A percentile compares a stretch with the other conserved stretches of the same genome.
phyloP scores from a whole-genome alignment of 2,888 invertebrate genomes.

The Agriopis leucophaearia region DNA sequence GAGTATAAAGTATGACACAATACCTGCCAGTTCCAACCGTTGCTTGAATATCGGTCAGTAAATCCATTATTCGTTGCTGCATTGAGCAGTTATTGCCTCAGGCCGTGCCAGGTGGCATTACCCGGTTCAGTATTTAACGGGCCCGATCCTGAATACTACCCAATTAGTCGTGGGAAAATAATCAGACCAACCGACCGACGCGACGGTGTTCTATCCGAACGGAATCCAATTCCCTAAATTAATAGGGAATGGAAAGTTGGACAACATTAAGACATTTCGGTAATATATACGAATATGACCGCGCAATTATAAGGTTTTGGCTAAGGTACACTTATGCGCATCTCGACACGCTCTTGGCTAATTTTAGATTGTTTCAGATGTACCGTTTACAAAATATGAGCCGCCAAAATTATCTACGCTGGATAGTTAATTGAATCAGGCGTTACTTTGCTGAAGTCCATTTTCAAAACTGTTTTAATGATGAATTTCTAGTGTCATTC shows the following conservation, averaged over 20 bases:
- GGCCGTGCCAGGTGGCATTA: not conserved
- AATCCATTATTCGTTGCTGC: slow-evolving; percentile 7
- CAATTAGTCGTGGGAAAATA: slow-evolving; percentile 39
- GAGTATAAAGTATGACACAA: not conserved
- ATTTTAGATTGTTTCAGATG: no score
- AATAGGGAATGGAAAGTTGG: not conserved
- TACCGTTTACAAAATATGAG: no score
- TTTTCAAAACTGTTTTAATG: no score
- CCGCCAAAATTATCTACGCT: no score
- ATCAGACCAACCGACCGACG: slow-evolving; percentile 19
- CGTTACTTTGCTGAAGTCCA: no score
- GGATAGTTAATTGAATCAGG: no score
- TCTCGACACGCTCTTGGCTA: no score
- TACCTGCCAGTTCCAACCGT: not conserved
- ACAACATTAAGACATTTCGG: not conserved
- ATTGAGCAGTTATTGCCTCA: slow-evolving; percentile 5
- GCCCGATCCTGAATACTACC: slow-evolving; percentile 36
- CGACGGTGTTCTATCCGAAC: not conserved
- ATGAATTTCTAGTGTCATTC: no score
- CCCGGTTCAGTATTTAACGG: slow-evolving; percentile 31
- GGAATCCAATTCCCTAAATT: not conserved
- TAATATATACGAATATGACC: no score
- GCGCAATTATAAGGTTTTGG: no score
- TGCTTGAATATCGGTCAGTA: not conserved
- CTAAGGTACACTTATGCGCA: no score